Percentiles rank a stretch among this genome's conserved stretches.
Conservation (phyloP, 2,797 vertebrate genomes). For the Sebastes aleutianus region DNA sequence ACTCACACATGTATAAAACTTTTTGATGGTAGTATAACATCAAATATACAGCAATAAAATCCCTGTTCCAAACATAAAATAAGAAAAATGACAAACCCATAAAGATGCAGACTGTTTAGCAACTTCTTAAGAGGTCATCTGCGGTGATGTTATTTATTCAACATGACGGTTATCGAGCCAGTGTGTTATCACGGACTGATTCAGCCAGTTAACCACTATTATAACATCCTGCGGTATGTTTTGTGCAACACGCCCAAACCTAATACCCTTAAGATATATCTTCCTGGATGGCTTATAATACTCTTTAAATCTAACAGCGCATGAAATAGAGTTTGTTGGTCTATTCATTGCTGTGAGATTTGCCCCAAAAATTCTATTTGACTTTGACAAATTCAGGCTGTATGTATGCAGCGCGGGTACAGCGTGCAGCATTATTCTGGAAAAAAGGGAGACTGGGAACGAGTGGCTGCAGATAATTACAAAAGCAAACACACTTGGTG, state of each 20-base stretch:
- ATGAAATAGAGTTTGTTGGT: constrained; percentile 79
- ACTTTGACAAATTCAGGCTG: constrained; percentile 65
- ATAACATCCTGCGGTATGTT: constrained; percentile 39
- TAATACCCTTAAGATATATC: constrained; percentile 65
- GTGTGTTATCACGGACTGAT: constrained; percentile 36
- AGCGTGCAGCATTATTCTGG: constrained; percentile 39
- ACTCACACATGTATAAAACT: not conserved
- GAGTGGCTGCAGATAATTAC: constrained; percentile 68
- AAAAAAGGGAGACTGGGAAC: constrained; percentile 17
- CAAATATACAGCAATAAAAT: not conserved
- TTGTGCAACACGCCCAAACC: constrained; percentile 46
- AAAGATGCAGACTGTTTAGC: constrained; percentile 1
- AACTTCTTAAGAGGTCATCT: constrained; percentile 12
- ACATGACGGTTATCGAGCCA: constrained; percentile 8
- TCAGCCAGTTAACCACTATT: constrained; percentile 61
- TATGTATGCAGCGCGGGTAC: constrained; percentile 35
- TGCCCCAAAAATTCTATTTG: constrained; percentile 64
- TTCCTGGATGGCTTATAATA: constrained; percentile 51
- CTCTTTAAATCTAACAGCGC: constrained; percentile 69
- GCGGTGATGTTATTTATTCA: not conserved
- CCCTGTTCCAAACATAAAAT: not conserved
- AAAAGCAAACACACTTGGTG: constrained; percentile 71
- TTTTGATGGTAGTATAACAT: not conserved
- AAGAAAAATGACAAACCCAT: not conserved
- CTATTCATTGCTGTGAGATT: constrained; percentile 65